Evolutionary conservation across 2,888 invertebrate species (phyloP), one percentile per base, ranked within the genome.

Genomic region (Seira musarum): DNA sequence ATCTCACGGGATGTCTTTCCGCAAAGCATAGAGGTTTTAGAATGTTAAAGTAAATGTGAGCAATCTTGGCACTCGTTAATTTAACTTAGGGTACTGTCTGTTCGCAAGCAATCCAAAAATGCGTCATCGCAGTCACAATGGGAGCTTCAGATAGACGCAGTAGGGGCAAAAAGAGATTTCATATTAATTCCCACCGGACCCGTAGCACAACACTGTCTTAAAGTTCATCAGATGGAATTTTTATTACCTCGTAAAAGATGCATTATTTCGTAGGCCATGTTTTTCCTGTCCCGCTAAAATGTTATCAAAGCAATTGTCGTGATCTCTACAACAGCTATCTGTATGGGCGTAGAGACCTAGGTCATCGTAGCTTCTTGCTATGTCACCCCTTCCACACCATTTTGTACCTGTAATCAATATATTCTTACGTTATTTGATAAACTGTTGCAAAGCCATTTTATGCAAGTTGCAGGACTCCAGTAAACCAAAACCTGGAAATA

Each of bases 351-450:
- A 93, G 15, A 91, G 87, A 0, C 94, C 94, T n/a, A 94, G 88
- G 84, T 93, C 92, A 1, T 90, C 89, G 17, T 90, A 89, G 2
- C 90, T 90, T 10, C 90, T 89, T 0, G 93, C 92, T 0, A 90
- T 89, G 85, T 92, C 92, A 0, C 94, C 94, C 69, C 91, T 91
- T 0, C 94, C 94, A 86, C 94, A 94, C 94, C 94, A 94, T 13
- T 92, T 91, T 0, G 94, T 94, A 8, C 94, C 94, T 92, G 89
- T 81, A 64, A 25, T n/a, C n/a, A n/a, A n/a, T n/a, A n/a, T n/a
- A n/a, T n/a, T n/a, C n/a, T n/a, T n/a, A n/a, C n/a, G n/a, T n/a
- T n/a, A n/a, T n/a, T n/a, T n/a, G n/a, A n/a, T 21, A 57, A 35
- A 6, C 17, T 35, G 24, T 64, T n/a, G 19, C 10, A 64, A 64